A percentile compares a stretch with the other conserved stretches of the same genome.
phyloP scores from a whole-genome alignment of 2,797 vertebrate genomes.

The Sebastes umbrosus region DNA sequence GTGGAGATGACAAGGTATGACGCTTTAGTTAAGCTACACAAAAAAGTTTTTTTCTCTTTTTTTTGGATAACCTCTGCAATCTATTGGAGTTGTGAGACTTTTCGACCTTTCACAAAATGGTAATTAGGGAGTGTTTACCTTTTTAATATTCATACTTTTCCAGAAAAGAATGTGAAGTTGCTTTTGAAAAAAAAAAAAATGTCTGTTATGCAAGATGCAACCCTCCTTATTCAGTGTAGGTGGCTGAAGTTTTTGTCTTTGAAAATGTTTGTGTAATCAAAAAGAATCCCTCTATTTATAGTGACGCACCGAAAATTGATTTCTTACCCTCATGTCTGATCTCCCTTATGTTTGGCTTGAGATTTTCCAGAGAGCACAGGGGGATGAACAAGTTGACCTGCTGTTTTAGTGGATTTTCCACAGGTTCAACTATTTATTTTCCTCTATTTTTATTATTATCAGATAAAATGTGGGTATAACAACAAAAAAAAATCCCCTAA shows the following conservation, averaged over 20 bases:
- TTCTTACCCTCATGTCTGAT: slow-evolving; percentile 51
- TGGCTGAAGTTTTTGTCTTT: slow-evolving; percentile 75
- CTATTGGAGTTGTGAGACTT: slow-evolving; percentile 59
- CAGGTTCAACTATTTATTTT: slow-evolving; percentile 67
- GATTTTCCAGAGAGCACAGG: slow-evolving; percentile 52
- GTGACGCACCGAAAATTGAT: slow-evolving; percentile 56
- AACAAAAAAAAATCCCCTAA: slow-evolving; percentile 49
- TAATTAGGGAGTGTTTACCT: slow-evolving; percentile 68
- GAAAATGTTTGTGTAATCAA: slow-evolving; percentile 71
- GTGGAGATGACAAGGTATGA: slow-evolving; percentile 54
- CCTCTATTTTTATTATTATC: slow-evolving; percentile 63
- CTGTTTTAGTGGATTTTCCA: slow-evolving; percentile 58
- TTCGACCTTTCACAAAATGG: slow-evolving; percentile 50
- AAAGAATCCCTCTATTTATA: slow-evolving; percentile 73
- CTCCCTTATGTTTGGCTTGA: slow-evolving; percentile 58
- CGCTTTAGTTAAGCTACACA: slow-evolving; percentile 63
- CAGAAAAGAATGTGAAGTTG: slow-evolving; percentile 81
- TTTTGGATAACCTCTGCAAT: slow-evolving; percentile 48
- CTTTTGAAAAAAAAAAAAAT: slow-evolving; percentile 63
- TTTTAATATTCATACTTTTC: slow-evolving; percentile 83
- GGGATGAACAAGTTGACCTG: slow-evolving; percentile 53
- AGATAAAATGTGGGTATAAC: slow-evolving; percentile 53
- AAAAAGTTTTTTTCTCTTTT: slow-evolving; percentile 13
- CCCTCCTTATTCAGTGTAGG: slow-evolving; percentile 66
- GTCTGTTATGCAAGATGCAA: slow-evolving; percentile 61